These are phyloP conservation scores for Tethea ocularis DNA, from an alignment of 2,888 invertebrate species.

Conservation along the genomic window DNA sequence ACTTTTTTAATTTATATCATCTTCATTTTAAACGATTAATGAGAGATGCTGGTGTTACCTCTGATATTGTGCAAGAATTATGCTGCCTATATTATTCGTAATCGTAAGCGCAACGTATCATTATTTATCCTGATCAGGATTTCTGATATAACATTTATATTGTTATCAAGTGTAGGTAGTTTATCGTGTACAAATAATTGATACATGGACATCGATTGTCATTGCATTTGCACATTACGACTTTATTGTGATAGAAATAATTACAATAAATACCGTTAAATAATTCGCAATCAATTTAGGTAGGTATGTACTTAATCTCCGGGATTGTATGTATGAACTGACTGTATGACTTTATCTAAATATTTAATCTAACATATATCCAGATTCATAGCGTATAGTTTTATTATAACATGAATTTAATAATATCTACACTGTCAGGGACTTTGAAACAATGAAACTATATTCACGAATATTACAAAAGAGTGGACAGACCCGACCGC, in stretches of 20 bases:
- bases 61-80: conserved; percentile 64
- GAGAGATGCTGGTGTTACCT: conserved; percentile 49
- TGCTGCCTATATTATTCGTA: conserved; percentile 55
- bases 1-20: conserved; percentile 43
- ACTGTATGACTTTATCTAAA: no score
- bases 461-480: conserved; percentile 27
- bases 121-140: background rate
- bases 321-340: no score
- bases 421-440: conserved; percentile 18
- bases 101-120: conserved; percentile 49
- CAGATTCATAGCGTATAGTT: no score
- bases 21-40: conserved; percentile 34
- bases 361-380: no score
- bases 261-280: background rate
- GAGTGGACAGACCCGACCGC: conserved; percentile 38
- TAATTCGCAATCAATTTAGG: background rate
- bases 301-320: background rate
- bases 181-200: background rate
- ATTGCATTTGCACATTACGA: background rate
- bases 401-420: no score
- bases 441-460: conserved; percentile 39
- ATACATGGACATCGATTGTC: background rate
- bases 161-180: background rate
- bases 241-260: background rate
- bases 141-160: background rate